Conservation (phyloP, 2,888 invertebrate species). For the Nemapogon koenigi region DNA sequence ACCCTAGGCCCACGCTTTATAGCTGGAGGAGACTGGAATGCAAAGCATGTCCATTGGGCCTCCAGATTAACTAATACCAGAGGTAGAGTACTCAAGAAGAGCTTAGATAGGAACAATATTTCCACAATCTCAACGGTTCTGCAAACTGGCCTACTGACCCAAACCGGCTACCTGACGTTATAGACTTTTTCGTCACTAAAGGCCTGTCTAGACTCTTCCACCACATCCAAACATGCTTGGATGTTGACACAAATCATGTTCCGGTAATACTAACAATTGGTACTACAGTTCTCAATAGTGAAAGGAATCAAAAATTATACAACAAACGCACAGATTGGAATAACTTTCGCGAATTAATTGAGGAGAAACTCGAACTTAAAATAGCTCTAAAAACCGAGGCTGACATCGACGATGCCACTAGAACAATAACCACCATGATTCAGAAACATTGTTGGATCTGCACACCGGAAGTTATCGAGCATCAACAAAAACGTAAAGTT, state of each 20-base stretch:
- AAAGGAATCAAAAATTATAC: constrained; percentile 5
- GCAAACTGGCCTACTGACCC: constrained; percentile 18
- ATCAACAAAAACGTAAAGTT: neutral
- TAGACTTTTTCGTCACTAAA: constrained; percentile 12
- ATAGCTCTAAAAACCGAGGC: constrained; percentile 13
- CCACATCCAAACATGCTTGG: constrained; percentile 15
- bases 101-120: constrained; percentile 12
- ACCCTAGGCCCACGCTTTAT: constrained; percentile 15
- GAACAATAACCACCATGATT: constrained; percentile 5
- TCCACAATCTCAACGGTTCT: constrained; percentile 15
- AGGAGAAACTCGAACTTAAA: constrained; percentile 8
- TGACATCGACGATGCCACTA: constrained; percentile 10
- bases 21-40: constrained; percentile 18
- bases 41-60: constrained; percentile 17
- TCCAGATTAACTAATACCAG: constrained; percentile 15
- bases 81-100: constrained; percentile 16
- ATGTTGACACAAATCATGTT: constrained; percentile 17
- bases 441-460: constrained; percentile 11
- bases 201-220: constrained; percentile 7
- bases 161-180: constrained; percentile 14
- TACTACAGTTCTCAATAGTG: constrained; percentile 1
- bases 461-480: constrained; percentile 7
- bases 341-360: constrained; percentile 13
- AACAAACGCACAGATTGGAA: constrained; percentile 17
- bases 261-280: constrained; percentile 18